These are phyloP conservation scores for Rhegmatorhina hoffmannsi DNA, from an alignment of 2,113 vertebrate genomes.

Conservation along the genomic window DNA sequence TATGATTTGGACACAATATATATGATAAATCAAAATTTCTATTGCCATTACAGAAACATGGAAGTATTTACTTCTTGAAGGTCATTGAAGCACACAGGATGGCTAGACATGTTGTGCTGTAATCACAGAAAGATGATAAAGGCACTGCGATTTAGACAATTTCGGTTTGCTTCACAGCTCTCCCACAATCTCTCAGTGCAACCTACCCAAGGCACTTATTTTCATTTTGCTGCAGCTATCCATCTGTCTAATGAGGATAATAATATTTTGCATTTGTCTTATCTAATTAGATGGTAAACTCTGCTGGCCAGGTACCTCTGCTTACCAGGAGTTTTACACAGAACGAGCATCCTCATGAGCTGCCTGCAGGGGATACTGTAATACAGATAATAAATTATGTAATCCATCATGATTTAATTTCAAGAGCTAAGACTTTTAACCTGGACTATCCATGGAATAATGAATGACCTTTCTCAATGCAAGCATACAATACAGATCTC, in stretches of 20 bases:
- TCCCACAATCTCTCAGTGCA: neutral
- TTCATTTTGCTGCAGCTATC: constrained; percentile 11
- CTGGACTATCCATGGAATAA: neutral
- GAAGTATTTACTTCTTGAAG: neutral
- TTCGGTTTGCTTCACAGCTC: neutral
- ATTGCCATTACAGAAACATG: neutral
- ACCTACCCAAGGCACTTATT: neutral
- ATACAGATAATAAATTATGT: neutral
- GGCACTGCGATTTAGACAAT: neutral
- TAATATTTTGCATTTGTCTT: constrained; percentile 13
- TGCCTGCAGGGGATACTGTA: neutral
- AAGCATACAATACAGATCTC: neutral
- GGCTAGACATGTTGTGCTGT: neutral
- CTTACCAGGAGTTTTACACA: neutral
- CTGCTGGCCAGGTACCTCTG: neutral
- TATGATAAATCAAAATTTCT: neutral
- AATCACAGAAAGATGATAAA: neutral
- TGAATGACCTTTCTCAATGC: neutral
- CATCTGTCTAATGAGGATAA: neutral
- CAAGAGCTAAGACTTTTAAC: neutral
- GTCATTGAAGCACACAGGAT: neutral
- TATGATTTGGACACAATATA: neutral
- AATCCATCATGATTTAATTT: neutral
- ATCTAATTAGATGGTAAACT: neutral
- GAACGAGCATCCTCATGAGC: neutral